phyloP scores from a whole-genome alignment of 92 coral and sea anemone genomes.

The Parazoanthus swiftii region DNA sequence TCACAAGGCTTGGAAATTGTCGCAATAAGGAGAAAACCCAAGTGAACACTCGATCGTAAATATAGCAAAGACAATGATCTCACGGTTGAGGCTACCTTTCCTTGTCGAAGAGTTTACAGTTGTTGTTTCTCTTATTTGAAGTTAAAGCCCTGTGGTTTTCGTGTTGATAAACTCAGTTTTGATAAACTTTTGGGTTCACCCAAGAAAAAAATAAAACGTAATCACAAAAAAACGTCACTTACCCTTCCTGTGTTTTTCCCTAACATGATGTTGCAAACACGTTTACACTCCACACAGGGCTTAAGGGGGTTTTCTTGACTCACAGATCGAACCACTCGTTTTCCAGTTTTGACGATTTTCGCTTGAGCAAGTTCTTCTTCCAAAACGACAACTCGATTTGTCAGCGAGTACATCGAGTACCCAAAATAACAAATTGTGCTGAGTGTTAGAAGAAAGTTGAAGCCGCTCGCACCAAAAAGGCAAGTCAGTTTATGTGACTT shows the following conservation, averaged over 20 bases:
- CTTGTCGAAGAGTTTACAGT: no score
- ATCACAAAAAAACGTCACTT: not conserved
- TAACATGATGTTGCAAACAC: not conserved
- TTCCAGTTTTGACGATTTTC: no score
- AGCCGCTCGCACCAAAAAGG: not conserved
- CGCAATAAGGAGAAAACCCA: no score
- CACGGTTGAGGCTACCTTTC: no score
- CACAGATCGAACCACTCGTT: not conserved
- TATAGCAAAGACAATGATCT: no score
- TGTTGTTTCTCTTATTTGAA: no score
- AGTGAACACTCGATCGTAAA: no score
- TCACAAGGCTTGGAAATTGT: no score
- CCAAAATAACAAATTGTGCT: constrained; percentile 1
- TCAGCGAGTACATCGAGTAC: not conserved
- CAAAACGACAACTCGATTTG: constrained; percentile 2
- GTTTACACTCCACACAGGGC: constrained; percentile 3
- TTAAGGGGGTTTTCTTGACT: not conserved
- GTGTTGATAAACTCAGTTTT: no score
- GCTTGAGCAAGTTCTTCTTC: constrained; percentile 12
- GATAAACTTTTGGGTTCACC: no score
- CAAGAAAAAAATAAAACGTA: no score
- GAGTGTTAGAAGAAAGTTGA: constrained; percentile 2
- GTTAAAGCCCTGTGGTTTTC: no score
- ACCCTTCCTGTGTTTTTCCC: not conserved
- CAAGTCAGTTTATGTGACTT: not conserved